phyloP scores from a whole-genome alignment of 2,888 invertebrate species.

The Colostygia pectinataria region DNA sequence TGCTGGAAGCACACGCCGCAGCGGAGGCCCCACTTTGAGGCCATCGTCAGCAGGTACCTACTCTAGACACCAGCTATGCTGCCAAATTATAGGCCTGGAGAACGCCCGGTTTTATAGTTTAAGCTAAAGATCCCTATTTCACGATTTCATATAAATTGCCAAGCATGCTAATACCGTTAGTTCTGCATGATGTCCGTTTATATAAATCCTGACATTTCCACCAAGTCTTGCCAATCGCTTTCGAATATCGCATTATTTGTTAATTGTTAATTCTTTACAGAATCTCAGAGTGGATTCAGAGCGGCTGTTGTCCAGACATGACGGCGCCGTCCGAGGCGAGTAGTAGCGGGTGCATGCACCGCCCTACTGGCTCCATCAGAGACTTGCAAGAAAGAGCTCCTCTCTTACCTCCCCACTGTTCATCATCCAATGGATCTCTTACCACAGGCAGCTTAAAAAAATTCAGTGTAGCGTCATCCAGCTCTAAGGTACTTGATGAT shows the following conservation, averaged over 20 bases:
- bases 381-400: conserved; percentile 72
- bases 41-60: conserved; percentile 89
- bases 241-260: no score
- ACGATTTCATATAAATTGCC: no score
- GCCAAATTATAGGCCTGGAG: no score
- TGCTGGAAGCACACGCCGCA: conserved; percentile 98
- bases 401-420: conserved; percentile 70
- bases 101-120: no score
- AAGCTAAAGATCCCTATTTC: no score
- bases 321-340: conserved; percentile 59
- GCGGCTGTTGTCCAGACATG: conserved; percentile 67
- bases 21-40: conserved; percentile 95
- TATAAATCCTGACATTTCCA: no score
- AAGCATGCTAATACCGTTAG: no score
- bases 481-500: conserved; percentile 62
- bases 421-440: conserved; percentile 74
- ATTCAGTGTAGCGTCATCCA: conserved; percentile 58
- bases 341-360: conserved; percentile 57
- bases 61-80: no score
- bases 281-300: conserved; percentile 69
- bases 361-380: conserved; percentile 55
- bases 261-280: conserved; percentile 41
- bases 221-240: no score
- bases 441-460: conserved; percentile 72
- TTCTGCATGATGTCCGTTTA: no score